These are phyloP conservation scores for Coronaproctus castanopsis DNA, from an alignment of 2,888 invertebrate species.

Conservation along the genomic window DNA sequence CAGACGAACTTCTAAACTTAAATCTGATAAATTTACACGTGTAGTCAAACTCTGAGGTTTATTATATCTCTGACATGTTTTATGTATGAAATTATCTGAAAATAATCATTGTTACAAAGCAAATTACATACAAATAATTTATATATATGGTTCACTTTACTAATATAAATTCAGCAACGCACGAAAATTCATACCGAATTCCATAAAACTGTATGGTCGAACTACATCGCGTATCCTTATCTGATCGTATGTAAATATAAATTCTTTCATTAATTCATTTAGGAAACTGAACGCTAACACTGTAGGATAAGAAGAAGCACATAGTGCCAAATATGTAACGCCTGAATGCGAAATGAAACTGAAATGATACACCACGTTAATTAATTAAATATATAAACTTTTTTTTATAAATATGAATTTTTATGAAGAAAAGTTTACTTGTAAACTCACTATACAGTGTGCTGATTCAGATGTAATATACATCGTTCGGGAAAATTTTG, in stretches of 20 bases:
- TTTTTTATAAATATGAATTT: not conserved
- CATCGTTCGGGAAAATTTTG: slow-evolving; percentile 26
- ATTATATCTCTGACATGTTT: slow-evolving; percentile 23
- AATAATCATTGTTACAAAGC: too few species aligned
- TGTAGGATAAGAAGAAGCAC: slow-evolving; percentile 27
- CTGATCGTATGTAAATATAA: slow-evolving; percentile 25
- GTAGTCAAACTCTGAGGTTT: slow-evolving; percentile 24
- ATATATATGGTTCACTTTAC: not conserved
- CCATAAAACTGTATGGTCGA: slow-evolving; percentile 29
- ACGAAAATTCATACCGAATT: slow-evolving; percentile 28
- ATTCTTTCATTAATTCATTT: slow-evolving; percentile 28
- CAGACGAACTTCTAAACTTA: slow-evolving; percentile 22
- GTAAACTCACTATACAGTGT: slow-evolving; percentile 26
- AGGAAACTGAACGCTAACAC: slow-evolving; percentile 29
- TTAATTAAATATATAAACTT: not conserved
- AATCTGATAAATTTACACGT: slow-evolving; percentile 23
- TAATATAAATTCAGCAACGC: not conserved
- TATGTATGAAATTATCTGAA: slow-evolving; percentile 23
- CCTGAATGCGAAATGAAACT: slow-evolving; percentile 25
- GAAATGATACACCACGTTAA: slow-evolving; percentile 22
- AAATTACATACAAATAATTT: slow-evolving; percentile 1
- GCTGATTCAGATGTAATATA: slow-evolving; percentile 24
- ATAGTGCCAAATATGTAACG: slow-evolving; percentile 26
- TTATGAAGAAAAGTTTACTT: not conserved
- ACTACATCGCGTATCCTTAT: slow-evolving; percentile 24